Conservation (phyloP, 2,113 vertebrate genomes). For the Piaya cayana region DNA sequence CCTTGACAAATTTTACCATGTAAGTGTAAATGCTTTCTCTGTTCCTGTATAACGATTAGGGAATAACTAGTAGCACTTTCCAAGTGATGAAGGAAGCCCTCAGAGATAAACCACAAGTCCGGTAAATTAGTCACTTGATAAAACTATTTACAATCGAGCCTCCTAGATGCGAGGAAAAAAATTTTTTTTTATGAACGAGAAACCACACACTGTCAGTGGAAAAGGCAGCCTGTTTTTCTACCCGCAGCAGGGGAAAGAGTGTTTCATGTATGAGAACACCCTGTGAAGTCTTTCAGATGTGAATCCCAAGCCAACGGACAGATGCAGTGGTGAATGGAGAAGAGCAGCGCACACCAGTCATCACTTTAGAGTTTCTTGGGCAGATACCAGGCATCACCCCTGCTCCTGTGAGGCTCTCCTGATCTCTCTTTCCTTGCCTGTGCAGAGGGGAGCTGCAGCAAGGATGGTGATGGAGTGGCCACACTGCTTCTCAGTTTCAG, state of each 20-base stretch:
- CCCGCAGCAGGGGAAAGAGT: conserved; percentile 6
- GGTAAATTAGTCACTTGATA: conserved; percentile 70
- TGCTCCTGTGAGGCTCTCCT: background rate
- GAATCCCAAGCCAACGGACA: conserved; percentile 11
- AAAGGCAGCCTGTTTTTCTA: conserved; percentile 63
- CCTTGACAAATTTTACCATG: conserved; percentile 46
- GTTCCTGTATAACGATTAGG: conserved; percentile 46
- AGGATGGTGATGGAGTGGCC: background rate
- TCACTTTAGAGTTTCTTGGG: background rate
- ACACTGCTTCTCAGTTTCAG: background rate
- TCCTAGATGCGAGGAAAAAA: conserved; percentile 54
- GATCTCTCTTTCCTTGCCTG: background rate
- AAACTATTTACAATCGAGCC: background rate
- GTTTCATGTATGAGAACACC: background rate
- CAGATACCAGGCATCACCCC: background rate
- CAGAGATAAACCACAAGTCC: conserved; percentile 13
- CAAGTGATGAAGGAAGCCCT: conserved; percentile 50
- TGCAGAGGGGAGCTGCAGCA: background rate
- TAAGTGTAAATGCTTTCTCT: conserved; percentile 37
- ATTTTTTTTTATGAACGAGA: conserved; percentile 60
- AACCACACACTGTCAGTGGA: conserved; percentile 73
- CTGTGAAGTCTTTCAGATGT: background rate
- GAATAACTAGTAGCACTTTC: conserved; percentile 72
- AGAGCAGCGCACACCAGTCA: background rate
- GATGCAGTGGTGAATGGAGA: background rate